Percentiles rank a stretch among this genome's conserved stretches.
These are phyloP conservation scores for Pangasius krempfi DNA, from an alignment of 2,797 vertebrate species.

Conservation along the genomic window DNA sequence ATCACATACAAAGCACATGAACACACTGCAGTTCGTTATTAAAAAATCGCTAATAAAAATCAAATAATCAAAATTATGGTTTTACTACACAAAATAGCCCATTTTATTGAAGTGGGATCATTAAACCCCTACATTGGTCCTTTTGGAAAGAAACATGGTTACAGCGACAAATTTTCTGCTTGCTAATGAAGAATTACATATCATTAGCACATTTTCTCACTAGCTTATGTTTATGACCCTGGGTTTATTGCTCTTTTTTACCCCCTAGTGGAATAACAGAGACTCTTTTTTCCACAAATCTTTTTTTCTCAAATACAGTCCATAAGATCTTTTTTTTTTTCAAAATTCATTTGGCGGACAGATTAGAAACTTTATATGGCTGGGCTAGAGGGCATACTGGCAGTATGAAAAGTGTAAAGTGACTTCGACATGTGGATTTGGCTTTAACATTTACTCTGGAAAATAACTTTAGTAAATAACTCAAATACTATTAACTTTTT, in stretches of 20 bases:
- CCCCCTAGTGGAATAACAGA: neutral
- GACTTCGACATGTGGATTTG: neutral
- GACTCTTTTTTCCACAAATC: neutral
- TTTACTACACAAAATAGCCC: neutral
- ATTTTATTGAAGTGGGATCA: neutral
- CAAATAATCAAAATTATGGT: neutral
- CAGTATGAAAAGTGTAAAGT: neutral
- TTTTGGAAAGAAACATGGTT: neutral
- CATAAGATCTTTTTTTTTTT: neutral
- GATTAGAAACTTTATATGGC: neutral
- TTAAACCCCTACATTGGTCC: neutral
- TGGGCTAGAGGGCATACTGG: neutral
- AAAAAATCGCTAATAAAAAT: neutral
- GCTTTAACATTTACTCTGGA: neutral
- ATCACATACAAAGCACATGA: neutral
- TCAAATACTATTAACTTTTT: neutral
- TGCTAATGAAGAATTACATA: neutral
- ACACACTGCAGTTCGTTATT: neutral
- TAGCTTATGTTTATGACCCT: neutral
- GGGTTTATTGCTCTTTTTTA: neutral
- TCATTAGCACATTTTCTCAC: neutral
- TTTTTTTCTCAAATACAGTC: neutral
- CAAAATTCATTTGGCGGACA: neutral
- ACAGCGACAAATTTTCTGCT: neutral
- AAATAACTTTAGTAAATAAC: neutral